Evolutionary conservation across 2,888 invertebrate genomes (phyloP), one percentile per base, ranked within the genome.

Genomic region (Oxytorus armatus): DNA sequence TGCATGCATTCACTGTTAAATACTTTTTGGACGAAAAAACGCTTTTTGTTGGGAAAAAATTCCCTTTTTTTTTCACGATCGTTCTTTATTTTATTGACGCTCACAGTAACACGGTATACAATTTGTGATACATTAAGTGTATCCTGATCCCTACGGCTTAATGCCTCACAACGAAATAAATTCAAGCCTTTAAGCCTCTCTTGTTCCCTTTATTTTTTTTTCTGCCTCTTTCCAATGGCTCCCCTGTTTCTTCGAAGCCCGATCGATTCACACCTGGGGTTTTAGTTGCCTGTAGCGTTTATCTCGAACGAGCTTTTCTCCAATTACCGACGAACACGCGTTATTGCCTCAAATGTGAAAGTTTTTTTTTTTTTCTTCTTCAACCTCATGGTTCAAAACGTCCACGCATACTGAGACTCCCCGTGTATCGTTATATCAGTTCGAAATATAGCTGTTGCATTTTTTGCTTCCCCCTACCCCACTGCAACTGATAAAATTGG

Each of bases 231-330:
- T n/a, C 63, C 4, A 25, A 47, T 47, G 8, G 29, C 21, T 47
- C 47, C 18, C 16, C 7, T 5, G 29, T 7, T 47, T 65, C 36
- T 36, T 5, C 44, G 42, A 25, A 25, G 23, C 25, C 23, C 44
- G 44, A 63, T 63, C 63, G 63, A 63, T 63, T 44, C 59, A 18
- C 39, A 59, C 36, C 36, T 59, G 59, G 25, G 5, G 10, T 55
- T 11, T 23, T 18, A 18, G n/a, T n/a, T n/a, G n/a, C n/a, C n/a
- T n/a, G n/a, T n/a, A n/a, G n/a, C n/a, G n/a, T n/a, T 59, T 36
- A 61, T 21, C 39, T 61, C 11, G 42, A 42, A 1, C 42, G 14
- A 18, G 5, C 11, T 16, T 29, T 47, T 47, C 29, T 36, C 11
- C 63, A 11, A 65, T 23, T 21, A 29, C 16, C 18, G n/a, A 16